Evolutionary conservation across 1,140 invertebrate genomes (phyloP).

Genomic region (Amyelois transitella): DNA sequence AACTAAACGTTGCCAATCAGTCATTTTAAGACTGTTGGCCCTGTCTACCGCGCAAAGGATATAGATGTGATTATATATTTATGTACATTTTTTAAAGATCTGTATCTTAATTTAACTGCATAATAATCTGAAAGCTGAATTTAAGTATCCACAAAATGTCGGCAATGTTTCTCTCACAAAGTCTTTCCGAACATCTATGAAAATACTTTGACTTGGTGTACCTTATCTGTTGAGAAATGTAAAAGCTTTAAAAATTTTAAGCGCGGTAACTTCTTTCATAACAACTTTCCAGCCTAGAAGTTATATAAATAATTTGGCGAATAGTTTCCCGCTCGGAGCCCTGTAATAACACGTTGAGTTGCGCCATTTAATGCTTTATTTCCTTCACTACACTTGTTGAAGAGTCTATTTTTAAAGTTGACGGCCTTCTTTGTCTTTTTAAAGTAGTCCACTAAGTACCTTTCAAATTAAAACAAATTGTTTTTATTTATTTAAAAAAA

Average conservation of each 20-base stretch:
- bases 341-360: constrained; percentile 42
- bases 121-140: no score
- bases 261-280: constrained; percentile 46
- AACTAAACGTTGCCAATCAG: no score
- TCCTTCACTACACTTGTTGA: constrained; percentile 13
- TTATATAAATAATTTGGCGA: constrained; percentile 55
- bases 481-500: no score
- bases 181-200: neutral
- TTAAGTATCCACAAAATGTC: no score
- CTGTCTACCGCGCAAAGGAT: no score
- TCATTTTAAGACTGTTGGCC: no score
- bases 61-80: no score
- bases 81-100: no score
- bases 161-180: no score
- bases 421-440: constrained; percentile 4
- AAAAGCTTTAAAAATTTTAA: constrained; percentile 50
- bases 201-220: constrained; percentile 19
- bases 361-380: constrained; percentile 3
- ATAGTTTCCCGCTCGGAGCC: constrained; percentile 42
- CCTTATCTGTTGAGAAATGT: constrained; percentile 33
- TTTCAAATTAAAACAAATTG: neutral
- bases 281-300: constrained; percentile 42
- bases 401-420: constrained; percentile 16
- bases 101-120: no score
- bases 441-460: neutral